Evolutionary conservation across 2,113 vertebrate genomes (phyloP), one percentile per base, ranked within the genome.

Genomic region (Nasalis larvatus): DNA sequence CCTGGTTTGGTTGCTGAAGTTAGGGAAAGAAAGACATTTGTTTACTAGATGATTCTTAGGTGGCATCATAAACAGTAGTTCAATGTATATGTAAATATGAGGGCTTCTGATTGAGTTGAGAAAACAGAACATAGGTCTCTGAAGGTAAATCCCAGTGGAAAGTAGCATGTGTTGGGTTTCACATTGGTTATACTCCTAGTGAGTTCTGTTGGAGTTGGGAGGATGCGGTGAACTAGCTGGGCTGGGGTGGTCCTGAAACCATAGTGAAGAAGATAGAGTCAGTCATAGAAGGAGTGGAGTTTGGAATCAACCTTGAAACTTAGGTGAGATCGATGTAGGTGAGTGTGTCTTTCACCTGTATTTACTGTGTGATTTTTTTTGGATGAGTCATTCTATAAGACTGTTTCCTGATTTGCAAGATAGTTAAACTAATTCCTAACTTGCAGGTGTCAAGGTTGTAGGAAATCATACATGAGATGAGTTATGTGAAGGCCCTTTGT

Each of bases 401-500:
- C 71, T 37, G 8, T 52, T 54, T 54, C 23, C 37, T 86, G 17
- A 81, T 18, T 21, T 58, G 37, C 56, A 60, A 74, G 56, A 40
- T 32, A 20, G 37, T 89, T 85, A 45, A 71, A 78, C 74, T 27
- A 81, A 63, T 69, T 85, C 77, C 49, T 74, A 0, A 32, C 32
- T 89, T 73, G 20, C 40, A 82, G 56, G 87, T 63, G 35, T 56
- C 10, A 49, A n/a, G 20, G 23, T 89, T 25, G 21, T 92, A 81
- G 17, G 87, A 30, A 30, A 52, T 92, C 40, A 42, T 86, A 68
- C 87, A 85, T 27, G 13, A 89, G 27, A 52, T 45, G 49, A 80
- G 66, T 93, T 78, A 81, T 84, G 27, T 74, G 84, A 56, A 84
- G 58, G 37, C 35, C 68, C 42, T 96, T 96, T 92, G 73, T 74